A percentile compares a stretch with the other conserved stretches of the same genome.
Conservation (phyloP, 2,113 vertebrate genomes). For the Muscicapa adusta region DNA sequence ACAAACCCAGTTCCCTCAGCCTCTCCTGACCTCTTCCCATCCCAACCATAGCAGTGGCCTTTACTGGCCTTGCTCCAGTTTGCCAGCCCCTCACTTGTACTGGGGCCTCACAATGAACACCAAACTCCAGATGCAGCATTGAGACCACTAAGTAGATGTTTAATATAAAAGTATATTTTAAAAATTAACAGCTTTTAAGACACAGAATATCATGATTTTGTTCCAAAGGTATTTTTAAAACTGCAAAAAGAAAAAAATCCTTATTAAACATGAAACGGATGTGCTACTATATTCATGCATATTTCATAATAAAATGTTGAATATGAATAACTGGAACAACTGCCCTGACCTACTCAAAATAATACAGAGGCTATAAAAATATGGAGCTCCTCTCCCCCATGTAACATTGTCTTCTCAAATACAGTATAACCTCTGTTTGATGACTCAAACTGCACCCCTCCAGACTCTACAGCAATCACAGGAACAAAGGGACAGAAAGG, state of each 20-base stretch:
- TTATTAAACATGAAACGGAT: background rate
- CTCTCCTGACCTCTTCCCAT: background rate
- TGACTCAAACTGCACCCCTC: background rate
- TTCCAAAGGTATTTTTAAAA: background rate
- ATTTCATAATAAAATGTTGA: background rate
- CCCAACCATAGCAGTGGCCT: background rate
- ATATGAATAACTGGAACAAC: background rate
- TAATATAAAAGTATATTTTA: background rate
- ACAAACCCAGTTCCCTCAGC: background rate
- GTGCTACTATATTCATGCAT: background rate
- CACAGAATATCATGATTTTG: background rate
- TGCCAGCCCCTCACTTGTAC: background rate
- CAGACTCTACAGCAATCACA: background rate
- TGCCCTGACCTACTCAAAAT: background rate
- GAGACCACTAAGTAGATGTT: background rate
- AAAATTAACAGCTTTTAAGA: background rate
- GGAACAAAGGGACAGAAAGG: background rate
- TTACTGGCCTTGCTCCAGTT: background rate
- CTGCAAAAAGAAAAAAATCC: background rate
- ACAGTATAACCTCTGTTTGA: background rate
- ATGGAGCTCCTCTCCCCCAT: fast-evolving
- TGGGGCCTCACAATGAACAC: background rate
- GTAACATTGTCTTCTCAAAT: background rate
- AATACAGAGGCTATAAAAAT: background rate
- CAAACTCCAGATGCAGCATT: background rate